phyloP scores from a whole-genome alignment of 2,797 vertebrate species.

The Pampus argenteus region DNA sequence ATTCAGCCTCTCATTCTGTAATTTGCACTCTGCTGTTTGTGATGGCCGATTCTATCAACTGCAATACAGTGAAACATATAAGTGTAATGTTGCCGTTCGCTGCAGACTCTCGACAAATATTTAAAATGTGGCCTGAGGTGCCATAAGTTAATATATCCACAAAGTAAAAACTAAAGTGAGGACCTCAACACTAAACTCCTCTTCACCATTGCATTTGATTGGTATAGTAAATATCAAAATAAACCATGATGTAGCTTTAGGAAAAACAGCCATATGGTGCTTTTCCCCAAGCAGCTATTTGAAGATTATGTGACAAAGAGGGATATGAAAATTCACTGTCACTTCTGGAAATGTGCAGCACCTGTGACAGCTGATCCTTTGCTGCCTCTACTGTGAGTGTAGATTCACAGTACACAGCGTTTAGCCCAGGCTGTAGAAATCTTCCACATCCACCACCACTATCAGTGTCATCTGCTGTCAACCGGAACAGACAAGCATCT shows the following conservation, averaged over 20 bases:
- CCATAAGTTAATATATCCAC: background rate
- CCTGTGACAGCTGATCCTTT: constrained; percentile 50
- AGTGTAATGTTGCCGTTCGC: background rate
- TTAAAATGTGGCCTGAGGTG: background rate
- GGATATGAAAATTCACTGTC: constrained; percentile 47
- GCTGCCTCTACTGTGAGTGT: constrained; percentile 27
- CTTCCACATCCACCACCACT: constrained; percentile 61
- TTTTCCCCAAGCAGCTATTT: background rate
- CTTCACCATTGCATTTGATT: background rate
- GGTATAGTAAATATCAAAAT: background rate
- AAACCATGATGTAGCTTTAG: constrained; percentile 11
- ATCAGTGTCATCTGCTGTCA: constrained; percentile 77
- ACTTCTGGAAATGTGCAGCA: constrained; percentile 42
- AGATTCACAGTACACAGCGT: constrained; percentile 30
- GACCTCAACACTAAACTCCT: background rate
- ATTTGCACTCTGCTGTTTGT: background rate
- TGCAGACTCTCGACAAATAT: background rate
- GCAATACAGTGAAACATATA: background rate
- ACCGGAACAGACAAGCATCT: constrained; percentile 74
- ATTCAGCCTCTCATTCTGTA: constrained; percentile 2
- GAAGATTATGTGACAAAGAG: constrained; percentile 38
- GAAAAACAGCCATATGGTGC: background rate
- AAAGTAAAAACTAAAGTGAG: background rate
- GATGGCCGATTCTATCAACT: background rate
- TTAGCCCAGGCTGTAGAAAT: constrained; percentile 48